Evolutionary conservation across 2,113 vertebrate species (phyloP).

Genomic region (Leucosticte australis): DNA sequence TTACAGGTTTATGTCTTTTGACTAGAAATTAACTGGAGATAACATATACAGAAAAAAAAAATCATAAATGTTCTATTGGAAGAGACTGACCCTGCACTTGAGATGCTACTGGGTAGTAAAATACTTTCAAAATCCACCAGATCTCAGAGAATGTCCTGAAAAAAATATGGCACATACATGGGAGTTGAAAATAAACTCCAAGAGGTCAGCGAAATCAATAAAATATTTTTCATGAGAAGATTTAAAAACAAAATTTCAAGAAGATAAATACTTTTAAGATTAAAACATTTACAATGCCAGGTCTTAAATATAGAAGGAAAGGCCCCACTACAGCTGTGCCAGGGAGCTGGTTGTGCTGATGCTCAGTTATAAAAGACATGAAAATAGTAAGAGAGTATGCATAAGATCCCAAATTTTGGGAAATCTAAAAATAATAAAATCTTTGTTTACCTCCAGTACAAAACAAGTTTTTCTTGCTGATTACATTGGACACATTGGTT

Average conservation of each 20-base stretch:
- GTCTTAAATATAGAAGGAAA: neutral
- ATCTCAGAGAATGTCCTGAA: neutral
- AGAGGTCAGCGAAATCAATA: neutral
- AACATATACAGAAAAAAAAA: neutral
- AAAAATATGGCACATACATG: neutral
- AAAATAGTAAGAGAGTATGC: neutral
- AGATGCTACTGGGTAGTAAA: neutral
- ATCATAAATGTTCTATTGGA: fast-evolving
- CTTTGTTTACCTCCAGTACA: neutral
- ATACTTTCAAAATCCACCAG: neutral
- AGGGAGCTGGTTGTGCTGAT: neutral
- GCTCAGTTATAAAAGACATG: neutral
- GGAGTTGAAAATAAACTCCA: neutral
- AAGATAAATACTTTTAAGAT: neutral
- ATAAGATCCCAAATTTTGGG: neutral
- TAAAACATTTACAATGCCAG: neutral
- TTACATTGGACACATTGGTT: neutral
- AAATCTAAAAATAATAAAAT: neutral
- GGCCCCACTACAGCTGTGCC: neutral
- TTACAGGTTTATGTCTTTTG: neutral
- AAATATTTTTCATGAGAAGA: neutral
- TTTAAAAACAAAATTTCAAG: neutral
- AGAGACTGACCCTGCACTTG: neutral
- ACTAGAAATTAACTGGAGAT: neutral
- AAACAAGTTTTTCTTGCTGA: neutral